Percentiles rank a stretch among this genome's conserved stretches.
Evolutionary conservation across 2,113 vertebrate species (phyloP).

Genomic region (Gopherus flavomarginatus): DNA sequence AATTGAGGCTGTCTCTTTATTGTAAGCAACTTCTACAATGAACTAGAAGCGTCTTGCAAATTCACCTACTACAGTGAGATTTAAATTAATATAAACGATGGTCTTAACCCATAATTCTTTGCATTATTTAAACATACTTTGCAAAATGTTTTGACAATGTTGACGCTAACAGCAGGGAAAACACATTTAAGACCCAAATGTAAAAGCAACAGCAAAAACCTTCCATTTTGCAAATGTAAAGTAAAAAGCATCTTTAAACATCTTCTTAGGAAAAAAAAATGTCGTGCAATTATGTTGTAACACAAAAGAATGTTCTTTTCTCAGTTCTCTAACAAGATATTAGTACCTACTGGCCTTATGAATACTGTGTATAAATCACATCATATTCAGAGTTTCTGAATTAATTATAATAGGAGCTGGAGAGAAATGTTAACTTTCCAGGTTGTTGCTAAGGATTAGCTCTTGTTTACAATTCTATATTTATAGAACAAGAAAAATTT

Average conservation of each 20-base stretch:
- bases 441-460: constrained; percentile 69
- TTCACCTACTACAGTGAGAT: constrained; percentile 61
- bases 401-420: constrained; percentile 59
- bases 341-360: constrained; percentile 51
- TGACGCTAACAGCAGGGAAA: constrained; percentile 58
- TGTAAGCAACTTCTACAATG: constrained; percentile 44
- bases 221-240: constrained; percentile 61
- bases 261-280: constrained; percentile 54
- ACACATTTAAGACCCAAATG: constrained; percentile 70
- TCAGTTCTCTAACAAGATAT: constrained; percentile 65
- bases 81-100: constrained; percentile 66
- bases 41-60: constrained; percentile 65
- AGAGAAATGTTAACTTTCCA: constrained; percentile 71
- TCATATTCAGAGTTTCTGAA: constrained; percentile 56
- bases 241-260: constrained; percentile 70
- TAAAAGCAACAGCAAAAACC: constrained; percentile 40
- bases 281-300: constrained; percentile 50
- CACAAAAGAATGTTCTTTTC: constrained; percentile 48
- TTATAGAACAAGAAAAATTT: constrained; percentile 70
- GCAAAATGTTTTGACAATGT: constrained; percentile 64
- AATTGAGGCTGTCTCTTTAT: constrained; percentile 43
- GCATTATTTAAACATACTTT: constrained; percentile 64
- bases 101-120: constrained; percentile 38
- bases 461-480: constrained; percentile 71
- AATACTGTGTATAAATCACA: constrained; percentile 65